Evolutionary conservation across 2,797 vertebrate species (phyloP), one percentile per base, ranked within the genome.

Genomic region (Hypotaenidia philippensis): DNA sequence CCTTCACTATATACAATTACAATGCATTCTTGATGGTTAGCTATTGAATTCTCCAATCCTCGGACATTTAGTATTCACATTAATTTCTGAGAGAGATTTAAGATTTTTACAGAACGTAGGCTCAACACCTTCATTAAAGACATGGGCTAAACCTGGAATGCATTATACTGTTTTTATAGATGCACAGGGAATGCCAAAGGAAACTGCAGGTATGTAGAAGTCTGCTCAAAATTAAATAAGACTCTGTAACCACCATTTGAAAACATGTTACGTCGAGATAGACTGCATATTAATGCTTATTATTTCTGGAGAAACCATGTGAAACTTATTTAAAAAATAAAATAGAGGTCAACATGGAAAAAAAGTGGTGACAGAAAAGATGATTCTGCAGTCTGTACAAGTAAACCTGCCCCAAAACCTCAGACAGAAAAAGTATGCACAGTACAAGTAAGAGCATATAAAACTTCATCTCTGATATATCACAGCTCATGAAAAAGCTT

Each of bases 71-170:
- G 9, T 69, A 72, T 34, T 40, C 50, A 77, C 45, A 71, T 74
- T 34, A 68, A 86, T 85, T 94, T 86, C 66, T 59, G 92, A 72
- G 32, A 55, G 1, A 36, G 17, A 94, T 74, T 93, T 93, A 76
- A 94, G 29, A 77, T 83, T 81, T 87, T 75, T 69, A 68, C 5
- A 59, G 41, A 90, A 77, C 18, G 2, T 50, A 66, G 59, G 31
- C 11, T 94, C 49, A 87, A 85, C 20, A 71, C 10, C 57, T 92
- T 95, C 1, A 0, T 82, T 92, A 94, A 86, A 86, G 75, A 87
- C 90, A 85, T 13, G 80, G 27, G 59, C 93, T 94, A 93, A 94
- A 91, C 56, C 64, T 91, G n/a, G 38, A 78, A 81, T 50, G 26
- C 9, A 50, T 83, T 77, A 77, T 20, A 27, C 5, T 71, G 22